phyloP scores from a whole-genome alignment of 1,140 invertebrate genomes.

The Plutomurus gul region DNA sequence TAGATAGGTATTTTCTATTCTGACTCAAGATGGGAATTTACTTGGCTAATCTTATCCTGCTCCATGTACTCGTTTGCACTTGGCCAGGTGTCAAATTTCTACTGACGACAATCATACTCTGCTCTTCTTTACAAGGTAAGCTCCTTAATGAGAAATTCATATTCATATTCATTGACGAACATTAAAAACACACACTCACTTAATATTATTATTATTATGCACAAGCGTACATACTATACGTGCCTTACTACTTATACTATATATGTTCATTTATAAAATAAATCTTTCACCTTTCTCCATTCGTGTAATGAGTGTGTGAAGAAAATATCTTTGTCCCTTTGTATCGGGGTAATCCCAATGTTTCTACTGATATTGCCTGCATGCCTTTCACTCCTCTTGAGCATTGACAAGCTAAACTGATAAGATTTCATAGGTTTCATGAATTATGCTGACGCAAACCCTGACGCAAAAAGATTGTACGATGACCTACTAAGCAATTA shows the following conservation, averaged over 20 bases:
- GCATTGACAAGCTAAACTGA: not conserved
- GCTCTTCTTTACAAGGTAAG: conserved; percentile 33
- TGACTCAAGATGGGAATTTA: conserved; percentile 4
- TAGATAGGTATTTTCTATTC: conserved; percentile 1
- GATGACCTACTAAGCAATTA: conserved; percentile 64
- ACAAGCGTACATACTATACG: not conserved
- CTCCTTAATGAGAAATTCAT: not conserved
- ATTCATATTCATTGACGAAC: not conserved
- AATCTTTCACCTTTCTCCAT: too few relatives aligned
- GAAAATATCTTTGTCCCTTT: too few relatives aligned
- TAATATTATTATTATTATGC: too few relatives aligned
- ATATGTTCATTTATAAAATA: too few relatives aligned
- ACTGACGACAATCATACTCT: conserved; percentile 31
- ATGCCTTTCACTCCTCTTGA: too few relatives aligned
- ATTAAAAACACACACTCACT: too few relatives aligned
- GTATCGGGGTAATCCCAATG: too few relatives aligned
- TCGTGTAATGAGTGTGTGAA: too few relatives aligned
- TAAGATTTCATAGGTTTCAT: conserved; percentile 8
- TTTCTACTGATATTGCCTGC: too few relatives aligned
- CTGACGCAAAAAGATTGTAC: conserved; percentile 60
- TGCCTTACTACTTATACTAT: too few relatives aligned
- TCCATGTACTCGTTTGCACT: not conserved
- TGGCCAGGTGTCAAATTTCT: conserved; percentile 36
- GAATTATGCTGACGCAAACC: conserved; percentile 54
- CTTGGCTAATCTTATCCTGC: not conserved